A percentile compares a stretch with the other conserved stretches of the same genome.
phyloP scores from a whole-genome alignment of 2,888 invertebrate genomes.

The Eupithecia pulchellata region DNA sequence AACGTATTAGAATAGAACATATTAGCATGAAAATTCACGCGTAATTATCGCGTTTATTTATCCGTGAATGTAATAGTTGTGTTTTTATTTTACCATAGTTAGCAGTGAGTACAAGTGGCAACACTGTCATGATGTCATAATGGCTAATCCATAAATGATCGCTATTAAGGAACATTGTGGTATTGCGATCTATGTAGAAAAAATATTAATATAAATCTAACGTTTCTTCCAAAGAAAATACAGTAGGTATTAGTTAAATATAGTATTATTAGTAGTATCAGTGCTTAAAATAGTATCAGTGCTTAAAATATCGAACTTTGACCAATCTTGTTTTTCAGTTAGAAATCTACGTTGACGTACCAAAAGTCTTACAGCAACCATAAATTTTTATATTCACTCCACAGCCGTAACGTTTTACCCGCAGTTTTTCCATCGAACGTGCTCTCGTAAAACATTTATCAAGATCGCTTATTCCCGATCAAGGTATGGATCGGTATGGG shows the following conservation, averaged over 20 bases:
- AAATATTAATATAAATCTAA: background rate
- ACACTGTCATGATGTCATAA: too few relatives aligned
- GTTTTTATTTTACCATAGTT: background rate
- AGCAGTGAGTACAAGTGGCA: background rate
- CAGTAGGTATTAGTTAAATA: background rate
- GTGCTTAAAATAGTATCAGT: background rate
- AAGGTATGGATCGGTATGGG: constrained; percentile 24
- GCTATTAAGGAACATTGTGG: background rate
- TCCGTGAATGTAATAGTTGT: background rate
- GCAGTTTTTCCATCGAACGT: constrained; percentile 33
- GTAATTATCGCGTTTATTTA: too few relatives aligned
- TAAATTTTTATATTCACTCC: constrained; percentile 19
- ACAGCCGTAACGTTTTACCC: constrained; percentile 8
- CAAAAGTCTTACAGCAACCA: background rate
- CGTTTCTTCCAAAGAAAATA: background rate
- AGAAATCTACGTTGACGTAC: background rate
- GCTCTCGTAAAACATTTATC: constrained; percentile 30
- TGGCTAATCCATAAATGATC: too few relatives aligned
- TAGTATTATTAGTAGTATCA: background rate
- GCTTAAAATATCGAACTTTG: background rate
- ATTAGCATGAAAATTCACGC: too few relatives aligned
- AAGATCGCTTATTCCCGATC: constrained; percentile 33
- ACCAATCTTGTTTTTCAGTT: background rate
- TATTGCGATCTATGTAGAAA: background rate
- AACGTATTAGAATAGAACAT: too few relatives aligned